A percentile compares a stretch with the other conserved stretches of the same genome.
These are phyloP conservation scores for Desmophyllum pertusum DNA, from an alignment of 92 coral and sea anemone genomes.

Conservation along the genomic window DNA sequence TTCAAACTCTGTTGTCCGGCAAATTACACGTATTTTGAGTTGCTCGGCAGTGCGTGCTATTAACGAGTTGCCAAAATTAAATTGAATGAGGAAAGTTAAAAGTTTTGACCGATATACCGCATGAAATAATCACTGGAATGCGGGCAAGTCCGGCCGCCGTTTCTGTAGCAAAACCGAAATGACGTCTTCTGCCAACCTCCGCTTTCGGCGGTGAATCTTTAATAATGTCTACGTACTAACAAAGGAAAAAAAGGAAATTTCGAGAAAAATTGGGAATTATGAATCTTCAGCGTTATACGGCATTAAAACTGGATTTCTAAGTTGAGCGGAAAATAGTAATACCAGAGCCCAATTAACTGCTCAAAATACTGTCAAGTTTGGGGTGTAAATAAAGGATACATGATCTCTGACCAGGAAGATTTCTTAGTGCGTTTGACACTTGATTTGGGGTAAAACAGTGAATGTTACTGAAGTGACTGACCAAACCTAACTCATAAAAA, in stretches of 20 bases:
- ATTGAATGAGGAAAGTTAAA: slow-evolving; percentile 14
- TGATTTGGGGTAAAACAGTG: background rate
- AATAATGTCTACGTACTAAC: background rate
- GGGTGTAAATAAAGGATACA: background rate
- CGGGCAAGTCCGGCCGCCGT: background rate
- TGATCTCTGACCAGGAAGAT: background rate
- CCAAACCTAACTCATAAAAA: background rate
- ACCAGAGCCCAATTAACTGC: background rate
- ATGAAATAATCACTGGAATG: slow-evolving; percentile 22
- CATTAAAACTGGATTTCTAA: background rate
- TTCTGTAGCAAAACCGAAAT: background rate
- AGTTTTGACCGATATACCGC: background rate
- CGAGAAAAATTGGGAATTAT: background rate
- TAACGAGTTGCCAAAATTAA: slow-evolving; percentile 5
- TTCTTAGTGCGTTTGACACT: background rate
- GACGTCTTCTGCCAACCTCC: background rate
- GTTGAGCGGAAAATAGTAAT: background rate
- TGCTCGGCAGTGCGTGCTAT: background rate
- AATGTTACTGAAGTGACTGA: background rate
- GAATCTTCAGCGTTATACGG: background rate
- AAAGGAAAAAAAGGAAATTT: background rate
- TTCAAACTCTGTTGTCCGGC: slow-evolving; percentile 7
- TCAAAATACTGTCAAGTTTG: background rate
- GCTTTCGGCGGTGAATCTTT: background rate
- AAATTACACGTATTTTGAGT: slow-evolving; percentile 36